A percentile compares a stretch with the other conserved stretches of the same genome.
Conservation (phyloP, 2,888 invertebrate genomes). For the Megaustenia siamemsis region DNA sequence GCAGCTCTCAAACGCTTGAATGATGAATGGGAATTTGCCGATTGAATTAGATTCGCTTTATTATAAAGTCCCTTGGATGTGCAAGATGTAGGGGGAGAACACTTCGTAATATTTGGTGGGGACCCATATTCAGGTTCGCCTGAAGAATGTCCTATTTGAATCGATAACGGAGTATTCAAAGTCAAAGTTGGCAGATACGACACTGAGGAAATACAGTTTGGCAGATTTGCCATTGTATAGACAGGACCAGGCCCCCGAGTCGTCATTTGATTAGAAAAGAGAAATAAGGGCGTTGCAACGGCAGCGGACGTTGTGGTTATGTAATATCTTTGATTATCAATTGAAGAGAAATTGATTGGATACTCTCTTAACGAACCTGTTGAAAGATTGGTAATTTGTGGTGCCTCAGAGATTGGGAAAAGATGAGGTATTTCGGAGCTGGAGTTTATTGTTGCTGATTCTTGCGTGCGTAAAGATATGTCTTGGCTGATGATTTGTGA, state of each 20-base stretch:
- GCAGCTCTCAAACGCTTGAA: neutral
- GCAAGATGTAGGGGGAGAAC: conserved; percentile 5
- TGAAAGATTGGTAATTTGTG: neutral
- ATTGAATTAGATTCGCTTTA: neutral
- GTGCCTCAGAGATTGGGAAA: neutral
- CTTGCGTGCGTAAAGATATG: neutral
- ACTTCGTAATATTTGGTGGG: conserved; percentile 29
- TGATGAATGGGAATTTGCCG: neutral
- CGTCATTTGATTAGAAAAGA: neutral
- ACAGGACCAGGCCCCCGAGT: neutral
- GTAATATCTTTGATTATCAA: neutral
- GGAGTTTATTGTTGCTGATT: neutral
- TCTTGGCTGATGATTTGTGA: neutral
- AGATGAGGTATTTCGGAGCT: neutral
- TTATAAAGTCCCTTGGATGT: neutral
- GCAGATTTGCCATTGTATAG: neutral
- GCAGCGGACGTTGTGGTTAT: neutral
- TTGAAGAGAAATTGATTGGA: neutral
- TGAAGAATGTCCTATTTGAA: conserved; percentile 39
- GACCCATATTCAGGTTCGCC: conserved; percentile 38
- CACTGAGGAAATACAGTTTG: neutral
- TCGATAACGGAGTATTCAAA: conserved; percentile 32
- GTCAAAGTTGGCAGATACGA: neutral
- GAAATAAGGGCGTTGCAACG: conserved; percentile 27
- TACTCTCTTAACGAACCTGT: neutral